Base-by-base conservation (phyloP, 2,888 invertebrate genomes). In the Tiphia femorata region DNA sequence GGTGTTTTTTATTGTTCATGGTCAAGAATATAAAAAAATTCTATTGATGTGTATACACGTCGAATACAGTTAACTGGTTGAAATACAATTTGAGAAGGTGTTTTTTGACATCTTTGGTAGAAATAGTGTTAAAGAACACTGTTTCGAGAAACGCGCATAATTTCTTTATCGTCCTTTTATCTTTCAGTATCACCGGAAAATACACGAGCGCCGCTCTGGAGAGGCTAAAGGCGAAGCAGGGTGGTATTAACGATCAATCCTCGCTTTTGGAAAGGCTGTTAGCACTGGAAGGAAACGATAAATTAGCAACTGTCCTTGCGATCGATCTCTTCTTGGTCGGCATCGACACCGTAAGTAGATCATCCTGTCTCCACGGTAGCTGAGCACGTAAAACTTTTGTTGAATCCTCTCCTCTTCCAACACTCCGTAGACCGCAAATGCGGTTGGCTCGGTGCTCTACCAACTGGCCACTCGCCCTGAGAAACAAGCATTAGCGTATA, bases 401-500 rank as follows among this genome's bases (percentile, higher is more conserved):
- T n/a, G n/a, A n/a, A n/a, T n/a, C n/a, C n/a, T n/a, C n/a, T n/a
- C n/a, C n/a, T n/a, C n/a, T 17, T 7, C 23, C 20, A 20, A 0
- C 27, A 25, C 49, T 14, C 25, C 57, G 30, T 80, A 92, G 92
- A 92, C 92, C 1, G 92, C 92, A n/a, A 92, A 90, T 64, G 89
- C 91, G 0, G 89, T 92, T 0, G 90, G 91, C 2, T 92, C 92
- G 5, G 89, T 89, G 30, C 78, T 93, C 1, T 93, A 92, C 73
- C 91, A 92, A 72, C 77, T 93, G 35, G 89, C 92, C 0, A 80
- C 86, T 16, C 86, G 92, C 70, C 89, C 87, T 1, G 86, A 89
- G 0, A 88, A 90, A 19, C 93, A 93, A 74, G 86, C 89, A 55
- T 85, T 85, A 57, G 77, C 91, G 1, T 84, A 88, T 64, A 79